phyloP scores from a whole-genome alignment of 1,140 invertebrate genomes.

The Acromyrmex echinatior region DNA sequence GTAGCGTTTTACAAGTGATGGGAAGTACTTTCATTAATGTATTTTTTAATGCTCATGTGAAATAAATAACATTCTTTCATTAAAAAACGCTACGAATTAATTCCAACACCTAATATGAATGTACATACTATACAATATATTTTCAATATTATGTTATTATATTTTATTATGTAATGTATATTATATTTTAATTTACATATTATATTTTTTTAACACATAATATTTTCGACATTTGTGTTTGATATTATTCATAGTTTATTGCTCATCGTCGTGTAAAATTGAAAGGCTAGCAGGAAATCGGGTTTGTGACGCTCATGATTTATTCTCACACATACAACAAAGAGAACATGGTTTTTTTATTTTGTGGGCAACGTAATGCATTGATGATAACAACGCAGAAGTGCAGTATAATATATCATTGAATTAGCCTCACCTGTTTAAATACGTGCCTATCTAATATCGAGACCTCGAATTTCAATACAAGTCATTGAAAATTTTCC shows the following conservation, averaged over 20 bases:
- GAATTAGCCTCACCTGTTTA: conserved; percentile 36
- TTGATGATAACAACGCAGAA: conserved; percentile 4
- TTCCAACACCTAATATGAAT: too few species aligned
- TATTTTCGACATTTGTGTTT: conserved; percentile 2
- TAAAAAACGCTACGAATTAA: too few species aligned
- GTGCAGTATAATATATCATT: conserved; percentile 14
- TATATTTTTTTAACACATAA: not conserved
- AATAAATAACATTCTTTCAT: too few species aligned
- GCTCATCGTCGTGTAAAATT: not conserved
- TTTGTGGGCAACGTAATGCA: conserved; percentile 17
- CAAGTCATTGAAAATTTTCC: not conserved
- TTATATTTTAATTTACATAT: not conserved
- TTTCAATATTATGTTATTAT: not conserved
- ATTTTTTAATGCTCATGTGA: too few species aligned
- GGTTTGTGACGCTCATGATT: conserved; percentile 35
- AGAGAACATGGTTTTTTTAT: conserved; percentile 13
- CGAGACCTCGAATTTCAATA: not conserved
- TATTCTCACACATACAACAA: conserved; percentile 24
- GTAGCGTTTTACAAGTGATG: too few species aligned
- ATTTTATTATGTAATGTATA: not conserved
- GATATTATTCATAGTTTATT: not conserved
- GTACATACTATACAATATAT: not conserved
- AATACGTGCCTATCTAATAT: conserved; percentile 32
- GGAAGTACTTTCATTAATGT: too few species aligned
- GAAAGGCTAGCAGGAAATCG: conserved; percentile 40